Base-by-base conservation (phyloP, 37 sponge, comb jelly and placozoan species). In the Halisarca cf. caerulea region DNA sequence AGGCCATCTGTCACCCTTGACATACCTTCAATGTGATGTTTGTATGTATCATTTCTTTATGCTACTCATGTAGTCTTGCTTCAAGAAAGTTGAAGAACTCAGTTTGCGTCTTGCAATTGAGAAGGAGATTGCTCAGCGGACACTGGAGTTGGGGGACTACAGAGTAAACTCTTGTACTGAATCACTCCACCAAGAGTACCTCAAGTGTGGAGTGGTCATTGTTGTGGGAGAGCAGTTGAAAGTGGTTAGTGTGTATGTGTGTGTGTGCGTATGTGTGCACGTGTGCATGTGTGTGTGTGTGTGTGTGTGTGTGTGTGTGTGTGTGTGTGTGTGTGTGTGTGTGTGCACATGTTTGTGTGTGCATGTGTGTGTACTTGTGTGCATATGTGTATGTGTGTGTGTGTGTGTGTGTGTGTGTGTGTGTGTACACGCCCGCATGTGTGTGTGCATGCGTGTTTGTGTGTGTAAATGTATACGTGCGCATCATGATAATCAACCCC, bases 291-390 rank as follows among this genome's bases (percentile, higher is more conserved):
- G 43, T 18, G 9, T 4, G 5, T 7, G 7, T 71, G 73, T 6
- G 11, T 53, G 1, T 80, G 80, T 27, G 72, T 70, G 36, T 3
- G 36, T 70, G 36, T 27, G 68, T 66, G 51, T 35, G 44, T 40
- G 42, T 74, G 44, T 74, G 80, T 21, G 80, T 79, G 28, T 42
- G 53, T 79, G 58, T 79, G 57, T 51, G 57, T 42, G 80, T 24
- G 58, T 21, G 58, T 79, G 28, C 78, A 8, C 36, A 17, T 35
- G 32, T 9, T 5, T 14, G 55, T 45, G n/a, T 42, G 43, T 23
- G 24, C 9, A 6, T 54, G 57, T 17, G 57, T 54, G 17, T 11
- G 57, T 54, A 54, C 57, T 20, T 11, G 57, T 17, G 57, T 54
- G n/a, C n/a, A n/a, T n/a, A n/a, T n/a, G n/a, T n/a, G n/a, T n/a